Evolutionary conservation across 2,888 invertebrate genomes (phyloP), one percentile per base, ranked within the genome.

Genomic region (Eulithis testata): DNA sequence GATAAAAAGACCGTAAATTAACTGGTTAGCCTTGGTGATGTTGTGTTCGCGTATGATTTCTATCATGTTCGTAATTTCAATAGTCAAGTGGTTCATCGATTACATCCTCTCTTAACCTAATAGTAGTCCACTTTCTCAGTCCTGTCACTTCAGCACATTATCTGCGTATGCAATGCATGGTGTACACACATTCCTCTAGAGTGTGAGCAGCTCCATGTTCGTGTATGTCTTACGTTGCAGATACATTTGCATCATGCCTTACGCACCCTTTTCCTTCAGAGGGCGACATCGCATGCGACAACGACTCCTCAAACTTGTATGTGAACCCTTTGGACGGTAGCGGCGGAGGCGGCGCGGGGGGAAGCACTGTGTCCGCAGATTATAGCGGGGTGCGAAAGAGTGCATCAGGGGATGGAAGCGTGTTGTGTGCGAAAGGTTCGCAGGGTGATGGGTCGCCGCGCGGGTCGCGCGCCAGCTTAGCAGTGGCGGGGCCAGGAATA

Each of bases 231-330:
- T 92, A 90, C 94, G 96, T 98, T 93, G 96, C 98, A 83, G 98
- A 98, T 92, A 98, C 98, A 76, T 99, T 98, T 93, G 98, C 98
- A 90, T 98, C 98, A 93, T 98, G 98, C 94, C 97, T 98, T 94
- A 98, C 98, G 83, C 98, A 98, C 94, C 98, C 98, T 83, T 98
- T 97, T 94, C 95, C 96, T 90, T 97, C 97, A 81, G 97, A 97
- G 94, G 96, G 95, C 86, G 96, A 96, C 93, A 94, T 96, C 83
- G 95, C 95, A 76, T 94, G 94, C 86, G 95, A 95, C 84, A 93
- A 91, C 83, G 96, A 96, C 88, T 95, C 95, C 88, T 97, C 97
- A 88, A 97, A 97, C 94, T 94, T 97, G 84, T 97, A 97, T 91
- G 96, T 97, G 86, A 97, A 97, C 93, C 97, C 97, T 66, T 89